These are phyloP conservation scores for Catharus ustulatus DNA, from an alignment of 2,797 vertebrate species.

Conservation along the genomic window DNA sequence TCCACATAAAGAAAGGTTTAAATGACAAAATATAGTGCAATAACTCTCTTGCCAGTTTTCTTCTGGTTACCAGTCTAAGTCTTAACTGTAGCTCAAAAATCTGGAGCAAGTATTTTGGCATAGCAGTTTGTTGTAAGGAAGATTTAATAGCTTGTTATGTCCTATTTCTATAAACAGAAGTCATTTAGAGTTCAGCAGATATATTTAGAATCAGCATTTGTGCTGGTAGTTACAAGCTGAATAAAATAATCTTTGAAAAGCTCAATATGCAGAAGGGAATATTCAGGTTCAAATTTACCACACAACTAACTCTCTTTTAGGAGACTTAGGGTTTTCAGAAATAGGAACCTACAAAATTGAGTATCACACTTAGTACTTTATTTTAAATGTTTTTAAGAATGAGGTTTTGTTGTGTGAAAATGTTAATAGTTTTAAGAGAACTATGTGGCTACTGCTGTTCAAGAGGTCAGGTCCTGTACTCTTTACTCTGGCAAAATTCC, in stretches of 20 bases:
- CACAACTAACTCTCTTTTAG: neutral
- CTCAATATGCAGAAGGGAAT: slow-evolving; percentile 56
- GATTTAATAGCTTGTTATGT: slow-evolving; percentile 79
- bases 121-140: slow-evolving; percentile 75
- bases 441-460: neutral
- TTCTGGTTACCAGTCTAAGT: neutral
- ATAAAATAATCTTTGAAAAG: slow-evolving; percentile 77
- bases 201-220: slow-evolving; percentile 80
- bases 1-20: neutral
- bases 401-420: neutral
- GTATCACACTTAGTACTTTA: neutral
- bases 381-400: neutral
- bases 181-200: slow-evolving; percentile 80
- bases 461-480: neutral
- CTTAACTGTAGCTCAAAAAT: slow-evolving; percentile 55
- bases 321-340: neutral
- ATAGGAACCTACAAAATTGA: neutral
- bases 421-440: neutral
- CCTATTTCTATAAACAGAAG: slow-evolving; percentile 79
- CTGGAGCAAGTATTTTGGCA: slow-evolving; percentile 68
- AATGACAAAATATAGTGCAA: neutral
- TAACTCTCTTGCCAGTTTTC: neutral
- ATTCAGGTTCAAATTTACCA: neutral
- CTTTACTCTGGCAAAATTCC: neutral
- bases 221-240: slow-evolving; percentile 70